Percentiles rank a stretch among this genome's conserved stretches.
These are phyloP conservation scores for Steinernema carpocapsae DNA, from an alignment of 2,888 invertebrate species.

Conservation along the genomic window DNA sequence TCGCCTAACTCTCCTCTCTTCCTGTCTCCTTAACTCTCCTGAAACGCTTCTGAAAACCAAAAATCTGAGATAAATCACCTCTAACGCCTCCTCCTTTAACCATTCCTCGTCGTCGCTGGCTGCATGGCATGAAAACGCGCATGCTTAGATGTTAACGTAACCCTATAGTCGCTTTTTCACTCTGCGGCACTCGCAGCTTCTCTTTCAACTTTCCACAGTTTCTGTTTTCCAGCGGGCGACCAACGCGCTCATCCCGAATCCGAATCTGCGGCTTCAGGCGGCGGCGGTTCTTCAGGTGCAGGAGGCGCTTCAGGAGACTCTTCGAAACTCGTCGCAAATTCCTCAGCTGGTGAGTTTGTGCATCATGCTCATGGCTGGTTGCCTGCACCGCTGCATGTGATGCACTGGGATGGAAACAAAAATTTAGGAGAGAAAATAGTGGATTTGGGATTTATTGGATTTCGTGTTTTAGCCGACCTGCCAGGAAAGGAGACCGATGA, in stretches of 20 bases:
- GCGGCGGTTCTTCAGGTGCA: slow-evolving; percentile 16
- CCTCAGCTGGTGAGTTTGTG: slow-evolving; percentile 5
- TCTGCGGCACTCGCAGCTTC: neutral
- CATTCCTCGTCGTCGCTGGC: neutral
- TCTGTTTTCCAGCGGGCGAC: slow-evolving; percentile 60
- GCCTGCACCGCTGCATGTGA: neutral
- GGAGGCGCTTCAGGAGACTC: neutral
- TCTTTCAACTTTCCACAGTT: neutral
- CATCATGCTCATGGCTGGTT: no score
- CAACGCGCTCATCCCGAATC: slow-evolving; percentile 65
- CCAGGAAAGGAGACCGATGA: slow-evolving; percentile 61
- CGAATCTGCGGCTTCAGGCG: slow-evolving; percentile 40
- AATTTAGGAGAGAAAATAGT: neutral
- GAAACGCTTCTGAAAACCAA: slow-evolving; percentile 17
- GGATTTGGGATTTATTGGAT: no score
- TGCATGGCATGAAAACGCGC: slow-evolving; percentile 30
- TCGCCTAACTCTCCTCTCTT: slow-evolving; percentile 31
- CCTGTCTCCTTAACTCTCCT: slow-evolving; percentile 31
- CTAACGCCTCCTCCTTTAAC: no score
- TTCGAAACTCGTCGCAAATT: neutral
- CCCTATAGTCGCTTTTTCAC: neutral
- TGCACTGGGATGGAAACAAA: neutral
- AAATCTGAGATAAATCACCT: no score
- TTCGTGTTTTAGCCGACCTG: slow-evolving; percentile 32
- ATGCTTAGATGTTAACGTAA: neutral